These are phyloP conservation scores for Thymelicus acteon DNA, from an alignment of 2,888 invertebrate genomes.

Conservation along the genomic window DNA sequence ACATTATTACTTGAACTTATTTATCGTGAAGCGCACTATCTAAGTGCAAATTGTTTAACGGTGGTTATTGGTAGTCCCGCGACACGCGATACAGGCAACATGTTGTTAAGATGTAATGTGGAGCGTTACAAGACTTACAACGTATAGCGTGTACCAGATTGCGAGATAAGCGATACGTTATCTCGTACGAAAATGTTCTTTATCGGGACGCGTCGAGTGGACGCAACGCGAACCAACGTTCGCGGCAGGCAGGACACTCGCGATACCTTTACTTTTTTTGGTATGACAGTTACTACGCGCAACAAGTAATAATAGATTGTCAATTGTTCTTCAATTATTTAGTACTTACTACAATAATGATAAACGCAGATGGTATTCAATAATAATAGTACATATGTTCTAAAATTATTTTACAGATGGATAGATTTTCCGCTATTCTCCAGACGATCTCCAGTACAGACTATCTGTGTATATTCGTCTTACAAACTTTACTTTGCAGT, in stretches of 20 bases:
- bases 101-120: conserved; percentile 64
- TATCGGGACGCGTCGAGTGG: conserved; percentile 42
- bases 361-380: too few species aligned
- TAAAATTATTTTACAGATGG: too few species aligned
- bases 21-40: conserved; percentile 23
- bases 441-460: too few species aligned
- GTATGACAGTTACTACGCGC: neutral
- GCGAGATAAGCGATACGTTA: conserved; percentile 66
- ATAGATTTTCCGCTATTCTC: too few species aligned
- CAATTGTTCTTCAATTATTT: too few species aligned
- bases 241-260: neutral
- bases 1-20: too few species aligned
- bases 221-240: neutral
- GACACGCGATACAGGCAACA: conserved; percentile 2
- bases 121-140: conserved; percentile 59
- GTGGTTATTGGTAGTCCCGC: neutral
- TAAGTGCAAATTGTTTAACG: conserved; percentile 47
- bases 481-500: too few species aligned
- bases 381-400: too few species aligned
- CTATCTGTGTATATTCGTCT: too few species aligned
- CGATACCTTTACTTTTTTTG: neutral
- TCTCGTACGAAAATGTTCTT: conserved; percentile 55
- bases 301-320: neutral
- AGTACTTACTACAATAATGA: too few species aligned
- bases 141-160: conserved; percentile 71